Base-by-base conservation (phyloP, 2,888 invertebrate genomes). In the Sphecodes monilicornis region DNA sequence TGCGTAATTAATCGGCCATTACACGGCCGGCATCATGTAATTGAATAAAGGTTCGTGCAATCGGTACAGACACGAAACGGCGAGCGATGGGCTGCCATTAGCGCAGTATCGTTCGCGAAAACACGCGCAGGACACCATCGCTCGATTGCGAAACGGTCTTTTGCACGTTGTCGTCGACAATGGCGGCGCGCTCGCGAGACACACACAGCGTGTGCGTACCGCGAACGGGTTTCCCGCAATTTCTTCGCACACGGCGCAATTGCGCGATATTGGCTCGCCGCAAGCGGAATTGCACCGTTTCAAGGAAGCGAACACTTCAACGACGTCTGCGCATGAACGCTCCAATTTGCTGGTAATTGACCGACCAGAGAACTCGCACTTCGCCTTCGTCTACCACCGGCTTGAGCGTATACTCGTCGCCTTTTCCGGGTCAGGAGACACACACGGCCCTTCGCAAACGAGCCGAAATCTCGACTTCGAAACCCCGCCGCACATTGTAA, bases 211-310 rank as follows among this genome's bases (percentile, higher is more conserved):
- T 10, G 41, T 69, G 78, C 82, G 78, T 39, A 57, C 39, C 22
- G 71, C 68, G 75, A 77, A 90, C 74, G 72, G 72, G 72, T 43
- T 71, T 76, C 76, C 70, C 70, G 81, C 76, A 88, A 85, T 87
- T 84, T 86, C 79, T 29, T 84, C 79, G 80, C 64, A 66, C 75
- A 60, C 68, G 66, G 71, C 18, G 75, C 89, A 89, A 88, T 90
- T 90, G 87, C 60, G 85, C 83, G 89, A 86, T 90, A 89, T 88
- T 87, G 86, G 89, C 78, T 82, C 73, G 87, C 73, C 68, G 57
- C 82, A 75, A 73, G 76, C 57, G 76, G 83, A 89, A 90, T 89
- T 89, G 89, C 85, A 85, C 88, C 89, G 84, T 88, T 89, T 87
- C 88, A 79, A 83, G 89, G 88, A 89, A 89, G 85, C 82, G 87